Conservation (phyloP, 2,888 invertebrate genomes). For the Margaritifera margaritifera region DNA sequence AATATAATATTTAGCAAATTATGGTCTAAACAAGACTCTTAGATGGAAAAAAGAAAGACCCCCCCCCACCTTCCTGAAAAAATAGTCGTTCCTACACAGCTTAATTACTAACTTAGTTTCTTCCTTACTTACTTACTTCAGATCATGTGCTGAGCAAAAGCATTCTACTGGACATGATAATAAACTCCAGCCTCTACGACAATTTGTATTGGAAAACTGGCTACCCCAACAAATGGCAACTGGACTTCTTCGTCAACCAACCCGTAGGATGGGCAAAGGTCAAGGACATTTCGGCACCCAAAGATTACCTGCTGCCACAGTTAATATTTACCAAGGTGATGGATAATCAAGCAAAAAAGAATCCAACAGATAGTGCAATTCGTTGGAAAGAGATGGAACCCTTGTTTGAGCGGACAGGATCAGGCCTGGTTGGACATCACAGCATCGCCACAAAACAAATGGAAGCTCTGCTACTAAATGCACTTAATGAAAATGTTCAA, state of each 20-base stretch:
- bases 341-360: slow-evolving; percentile 14
- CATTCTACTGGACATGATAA: slow-evolving; percentile 23
- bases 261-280: slow-evolving; percentile 26
- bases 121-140: slow-evolving; percentile 3
- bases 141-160: slow-evolving; percentile 26
- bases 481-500: slow-evolving; percentile 32
- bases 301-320: slow-evolving; percentile 16
- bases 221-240: slow-evolving; percentile 13
- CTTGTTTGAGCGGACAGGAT: slow-evolving; percentile 20
- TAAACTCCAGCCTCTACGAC: slow-evolving; percentile 10
- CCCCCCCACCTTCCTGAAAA: too few relatives aligned
- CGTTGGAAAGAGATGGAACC: slow-evolving; percentile 25
- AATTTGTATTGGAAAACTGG: slow-evolving; percentile 18
- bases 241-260: slow-evolving; percentile 25
- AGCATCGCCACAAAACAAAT: slow-evolving; percentile 21
- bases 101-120: too few relatives aligned
- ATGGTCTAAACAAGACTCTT: too few relatives aligned
- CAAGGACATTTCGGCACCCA: slow-evolving; percentile 5
- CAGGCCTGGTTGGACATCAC: slow-evolving; percentile 15
- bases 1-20: too few relatives aligned
- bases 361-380: slow-evolving; percentile 19
- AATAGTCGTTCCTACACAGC: too few relatives aligned
- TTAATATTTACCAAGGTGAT: slow-evolving; percentile 19
- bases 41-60: too few relatives aligned
- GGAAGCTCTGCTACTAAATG: slow-evolving; percentile 24